These are phyloP conservation scores for Petrophora chlorosata DNA, from an alignment of 2,888 invertebrate genomes.

Conservation along the genomic window DNA sequence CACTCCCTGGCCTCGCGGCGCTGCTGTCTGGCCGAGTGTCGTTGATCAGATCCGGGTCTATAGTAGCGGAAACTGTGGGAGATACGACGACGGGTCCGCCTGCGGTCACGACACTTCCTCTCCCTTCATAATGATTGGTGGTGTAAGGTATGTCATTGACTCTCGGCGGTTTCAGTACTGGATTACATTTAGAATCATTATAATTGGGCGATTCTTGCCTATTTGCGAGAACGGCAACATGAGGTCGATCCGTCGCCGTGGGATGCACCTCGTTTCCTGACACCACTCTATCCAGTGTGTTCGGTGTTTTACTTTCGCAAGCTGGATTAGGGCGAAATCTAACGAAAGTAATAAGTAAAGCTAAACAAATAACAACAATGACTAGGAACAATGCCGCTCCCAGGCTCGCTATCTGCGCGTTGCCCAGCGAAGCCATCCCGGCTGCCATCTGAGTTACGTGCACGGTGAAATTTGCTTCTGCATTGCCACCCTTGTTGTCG, in stretches of 20 bases:
- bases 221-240: conserved; percentile 84
- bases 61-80: conserved; percentile 88
- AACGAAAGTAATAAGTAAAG: conserved; percentile 88
- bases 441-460: conserved; percentile 90
- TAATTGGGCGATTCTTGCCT: conserved; percentile 71
- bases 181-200: conserved; percentile 82
- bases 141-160: conserved; percentile 87
- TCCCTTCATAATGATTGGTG: conserved; percentile 87
- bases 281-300: conserved; percentile 88
- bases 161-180: conserved; percentile 88
- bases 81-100: conserved; percentile 88
- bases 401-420: conserved; percentile 93
- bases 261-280: conserved; percentile 82
- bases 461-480: conserved; percentile 94
- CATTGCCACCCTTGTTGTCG: conserved; percentile 94
- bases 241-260: conserved; percentile 77
- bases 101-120: conserved; percentile 86
- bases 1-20: conserved; percentile 85
- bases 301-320: conserved; percentile 90
- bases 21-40: conserved; percentile 89
- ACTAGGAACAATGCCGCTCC: conserved; percentile 92
- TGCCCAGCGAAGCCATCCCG: conserved; percentile 91
- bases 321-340: conserved; percentile 89
- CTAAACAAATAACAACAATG: conserved; percentile 88
- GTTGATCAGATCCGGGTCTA: conserved; percentile 93